Base-by-base conservation (phyloP, 2,888 invertebrate species). In the Drosophila antonietae region DNA sequence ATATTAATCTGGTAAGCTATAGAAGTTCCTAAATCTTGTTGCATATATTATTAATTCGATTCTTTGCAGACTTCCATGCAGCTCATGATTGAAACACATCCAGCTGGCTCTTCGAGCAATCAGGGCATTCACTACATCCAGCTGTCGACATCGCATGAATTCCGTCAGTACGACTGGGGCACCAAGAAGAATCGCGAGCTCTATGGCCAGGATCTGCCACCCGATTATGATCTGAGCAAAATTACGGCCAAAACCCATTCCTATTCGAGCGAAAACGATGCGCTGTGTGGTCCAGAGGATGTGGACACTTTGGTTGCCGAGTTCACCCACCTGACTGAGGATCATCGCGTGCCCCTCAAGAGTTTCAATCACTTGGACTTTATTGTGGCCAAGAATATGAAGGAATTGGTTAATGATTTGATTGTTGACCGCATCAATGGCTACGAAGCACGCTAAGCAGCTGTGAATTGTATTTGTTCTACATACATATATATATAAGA, bases 361-460 rank as follows among this genome's bases (percentile, higher is more conserved):
- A 84, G 79, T 3, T 92, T 92, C 78, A 92, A 90, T 72, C 91
- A 92, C 52, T 70, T 92, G 80, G 92, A 92, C 77, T 92, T 88
- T 39, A 80, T 92, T 61, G 83, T 82, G 51, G 92, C 90, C 18
- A 58, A 73, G 0, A 88, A 91, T 33, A 80, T 92, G 75, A 88
- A 79, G 60, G 85, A 90, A 47, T 41, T 82, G 53, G 70, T 92
- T 33, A 91, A 92, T 60, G 79, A 91, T 64, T 75, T 72, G 31
- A 41, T 92, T 35, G 39, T 92, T 23, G 62, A 76, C 0, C 67
- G 83, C 23, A 75, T 88, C 14, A 83, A 88, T 37, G 14, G 23
- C 15, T 75, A 82, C 51, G 88, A 90, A 52, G 43, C 57, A 4
- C 59, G 44, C 3, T 71, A 71, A 61, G 14, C 23, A 51, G 1